Evolutionary conservation across 1,140 invertebrate genomes (phyloP), one percentile per base, ranked within the genome.

Genomic region (Aethina tumida): DNA sequence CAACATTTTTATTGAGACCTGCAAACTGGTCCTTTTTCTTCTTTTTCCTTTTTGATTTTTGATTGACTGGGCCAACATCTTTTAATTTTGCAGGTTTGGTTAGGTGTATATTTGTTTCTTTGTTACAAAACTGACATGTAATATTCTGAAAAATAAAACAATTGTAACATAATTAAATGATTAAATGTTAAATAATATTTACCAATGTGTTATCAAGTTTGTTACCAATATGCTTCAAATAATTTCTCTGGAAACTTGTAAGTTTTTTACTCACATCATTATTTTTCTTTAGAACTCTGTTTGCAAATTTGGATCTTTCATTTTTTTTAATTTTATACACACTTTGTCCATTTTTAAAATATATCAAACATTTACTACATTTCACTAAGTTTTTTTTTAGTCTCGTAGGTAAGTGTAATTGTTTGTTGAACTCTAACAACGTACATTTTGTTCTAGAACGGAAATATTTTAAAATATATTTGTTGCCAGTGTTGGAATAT

Each of bases 111-210:
- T 10, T 21, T 13, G 21, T 22, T 30, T 39, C 18, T 26, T 54
- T 42, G 24, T 50, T 37, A 39, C 52, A 56, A 28, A 48, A 35
- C 17, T 25, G 36, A 41, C 51, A 54, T 13, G 10, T 45, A 18
- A 34, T 16, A 5, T 45, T 35, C 52, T 57, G 36, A 13, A 49
- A 47, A 15, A 19, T 8, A 18, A 26, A 13, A n/a, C 6, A 20
- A 18, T 37, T 33, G 7, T n/a, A 37, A n/a, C n/a, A n/a, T n/a
- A n/a, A n/a, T n/a, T n/a, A n/a, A n/a, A n/a, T n/a, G n/a, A n/a
- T n/a, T 19, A 13, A 8, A 9, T 35, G 2, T 25, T 15, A 2
- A 38, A 15, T 5, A 10, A 25, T 13, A 4, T 12, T 24, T 5
- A 22, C n/a, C 12, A 9, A 13, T 13, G 27, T 36, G 5, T 26